Conservation (phyloP, 2,113 vertebrate genomes). For the Ibidorhyncha struthersii region DNA sequence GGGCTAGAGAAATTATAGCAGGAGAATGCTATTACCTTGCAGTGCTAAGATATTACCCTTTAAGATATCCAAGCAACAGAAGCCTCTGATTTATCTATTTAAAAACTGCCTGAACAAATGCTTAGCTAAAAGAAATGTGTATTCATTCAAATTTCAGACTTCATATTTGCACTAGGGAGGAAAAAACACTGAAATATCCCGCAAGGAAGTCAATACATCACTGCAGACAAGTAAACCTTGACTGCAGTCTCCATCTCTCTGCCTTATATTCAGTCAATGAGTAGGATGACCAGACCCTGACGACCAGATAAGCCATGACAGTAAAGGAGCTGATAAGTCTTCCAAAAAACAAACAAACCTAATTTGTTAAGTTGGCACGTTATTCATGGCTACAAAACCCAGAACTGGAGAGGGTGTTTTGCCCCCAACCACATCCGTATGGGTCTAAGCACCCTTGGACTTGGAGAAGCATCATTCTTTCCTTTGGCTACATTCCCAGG, state of each 20-base stretch:
- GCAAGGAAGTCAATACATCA: neutral
- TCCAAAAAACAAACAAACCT: neutral
- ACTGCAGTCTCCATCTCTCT: neutral
- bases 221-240: neutral
- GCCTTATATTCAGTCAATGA: neutral
- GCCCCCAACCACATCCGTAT: neutral
- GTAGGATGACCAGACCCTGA: neutral
- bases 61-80: neutral
- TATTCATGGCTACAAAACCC: neutral
- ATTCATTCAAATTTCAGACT: neutral
- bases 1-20: neutral
- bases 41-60: neutral
- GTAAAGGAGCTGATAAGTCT: neutral
- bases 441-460: neutral
- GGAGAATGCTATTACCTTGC: neutral
- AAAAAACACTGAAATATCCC: neutral
- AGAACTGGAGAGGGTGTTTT: neutral
- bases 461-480: neutral
- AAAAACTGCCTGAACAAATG: neutral
- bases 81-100: conserved; percentile 7
- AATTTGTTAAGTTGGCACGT: neutral
- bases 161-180: neutral
- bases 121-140: neutral
- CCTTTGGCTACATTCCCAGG: neutral
- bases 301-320: neutral